phyloP scores from a whole-genome alignment of 1,140 invertebrate species.

The Conus betulinus region DNA sequence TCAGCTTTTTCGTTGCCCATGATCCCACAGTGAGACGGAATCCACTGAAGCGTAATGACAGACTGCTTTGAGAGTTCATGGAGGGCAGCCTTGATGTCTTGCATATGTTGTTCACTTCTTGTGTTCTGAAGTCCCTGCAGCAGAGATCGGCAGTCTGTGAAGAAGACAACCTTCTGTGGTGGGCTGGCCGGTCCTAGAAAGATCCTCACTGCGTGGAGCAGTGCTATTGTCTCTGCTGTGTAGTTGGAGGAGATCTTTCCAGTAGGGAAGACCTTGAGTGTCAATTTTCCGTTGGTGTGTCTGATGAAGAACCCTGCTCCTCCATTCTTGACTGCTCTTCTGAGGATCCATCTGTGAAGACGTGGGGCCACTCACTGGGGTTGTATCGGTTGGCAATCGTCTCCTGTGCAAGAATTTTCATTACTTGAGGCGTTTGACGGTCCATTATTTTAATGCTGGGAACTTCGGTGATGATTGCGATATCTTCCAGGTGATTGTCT shows the following conservation, averaged over 20 bases:
- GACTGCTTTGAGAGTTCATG: conserved; percentile 14
- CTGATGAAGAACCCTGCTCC: conserved; percentile 9
- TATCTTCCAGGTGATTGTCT: background rate
- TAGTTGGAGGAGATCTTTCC: conserved; percentile 12
- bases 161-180: conserved; percentile 1
- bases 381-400: background rate
- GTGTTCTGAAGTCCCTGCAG: conserved; percentile 17
- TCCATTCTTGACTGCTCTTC: background rate
- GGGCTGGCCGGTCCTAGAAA: background rate
- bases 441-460: background rate
- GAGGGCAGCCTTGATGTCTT: background rate
- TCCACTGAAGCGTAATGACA: conserved; percentile 2
- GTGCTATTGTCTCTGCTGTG: conserved; percentile 1
- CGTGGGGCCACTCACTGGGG: background rate
- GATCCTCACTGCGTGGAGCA: background rate
- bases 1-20: background rate
- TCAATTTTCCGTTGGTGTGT: background rate
- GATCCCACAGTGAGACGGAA: conserved; percentile 12
- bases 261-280: background rate
- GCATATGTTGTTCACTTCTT: background rate
- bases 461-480: background rate
- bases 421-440: background rate
- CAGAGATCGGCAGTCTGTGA: conserved; percentile 11
- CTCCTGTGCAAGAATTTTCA: background rate
- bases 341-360: background rate